Base-by-base conservation (phyloP, 2,113 vertebrate genomes). In the Oryzias curvinotus region DNA sequence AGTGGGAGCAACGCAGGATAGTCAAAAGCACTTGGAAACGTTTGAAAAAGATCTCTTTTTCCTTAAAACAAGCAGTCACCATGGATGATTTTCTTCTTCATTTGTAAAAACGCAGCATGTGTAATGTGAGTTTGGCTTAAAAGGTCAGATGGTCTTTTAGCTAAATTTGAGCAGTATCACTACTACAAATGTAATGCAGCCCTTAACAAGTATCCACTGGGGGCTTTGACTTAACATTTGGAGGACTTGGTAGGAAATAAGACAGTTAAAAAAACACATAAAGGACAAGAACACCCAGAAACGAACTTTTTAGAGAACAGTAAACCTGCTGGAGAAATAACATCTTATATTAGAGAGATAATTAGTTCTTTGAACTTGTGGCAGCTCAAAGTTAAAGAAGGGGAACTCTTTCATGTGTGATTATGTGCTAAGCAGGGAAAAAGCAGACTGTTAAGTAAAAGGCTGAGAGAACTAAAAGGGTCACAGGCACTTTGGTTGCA, bases 381-480 rank as follows among this genome's bases (percentile, higher is more conserved):
- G 52, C 30, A 51, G 68, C 62, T 64, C 77, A 71, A 57, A 30
- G n/a, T 81, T 79, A 65, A 66, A 41, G 59, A 78, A 66, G 67
- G 57, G 59, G 65, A 71, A 42, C 53, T 65, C 80, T 83, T 83
- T 89, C 62, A 86, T 77, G 74, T 85, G 71, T 55, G 72, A 82
- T 83, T 68, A 85, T 53, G 50, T 59, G 44, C 58, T 59, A 54
- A 18, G 18, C 16, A 23, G 43, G 58, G 49, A 61, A 19, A 45
- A 51, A 65, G 8, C 17, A 60, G 46, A 43, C 36, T 25, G 7
- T 21, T 57, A 28, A 45, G 23, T 16, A 75, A 52, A 74, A 48
- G 36, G 46, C n/a, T 71, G 47, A 28, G 61, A 58, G 72, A 61
- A 46, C 66, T 58, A 68, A 23, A 76, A 68, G 60, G 68, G 51